Conservation (phyloP, 2,888 invertebrate genomes). For the Lacanobia oleracea region DNA sequence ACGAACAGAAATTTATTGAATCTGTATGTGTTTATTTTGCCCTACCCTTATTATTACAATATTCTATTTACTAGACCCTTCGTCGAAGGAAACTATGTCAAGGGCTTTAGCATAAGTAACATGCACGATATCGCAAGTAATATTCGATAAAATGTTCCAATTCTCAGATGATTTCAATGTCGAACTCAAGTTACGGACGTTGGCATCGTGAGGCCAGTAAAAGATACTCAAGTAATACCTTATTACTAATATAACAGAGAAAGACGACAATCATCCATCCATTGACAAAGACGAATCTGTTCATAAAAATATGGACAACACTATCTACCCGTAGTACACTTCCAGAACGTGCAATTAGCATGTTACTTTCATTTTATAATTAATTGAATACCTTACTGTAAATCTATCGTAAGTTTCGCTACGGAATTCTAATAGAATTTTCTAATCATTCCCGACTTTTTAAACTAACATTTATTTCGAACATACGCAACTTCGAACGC, state of each 20-base stretch:
- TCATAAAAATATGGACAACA: background rate
- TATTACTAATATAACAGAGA: background rate
- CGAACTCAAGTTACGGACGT: background rate
- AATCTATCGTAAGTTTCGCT: no score
- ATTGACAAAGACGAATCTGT: background rate
- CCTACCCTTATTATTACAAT: background rate
- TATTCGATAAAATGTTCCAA: conserved; percentile 8
- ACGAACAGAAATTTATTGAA: background rate
- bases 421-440: background rate
- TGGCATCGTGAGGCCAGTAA: background rate
- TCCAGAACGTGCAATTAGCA: no score
- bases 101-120: conserved; percentile 23
- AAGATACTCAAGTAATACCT: background rate
- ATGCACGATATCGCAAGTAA: conserved; percentile 20
- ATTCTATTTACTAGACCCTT: conserved; percentile 19
- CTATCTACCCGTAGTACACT: background rate
- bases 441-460: no score
- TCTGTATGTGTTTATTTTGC: background rate
- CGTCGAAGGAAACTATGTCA: conserved; percentile 36
- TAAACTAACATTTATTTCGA: background rate
- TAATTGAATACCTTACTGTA: no score
- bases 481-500: no score
- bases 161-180: conserved; percentile 1
- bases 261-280: background rate
- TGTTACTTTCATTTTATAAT: no score